A percentile compares a stretch with the other conserved stretches of the same genome.
Conservation (phyloP, 2,888 invertebrate genomes). For the Tachina lurida region DNA sequence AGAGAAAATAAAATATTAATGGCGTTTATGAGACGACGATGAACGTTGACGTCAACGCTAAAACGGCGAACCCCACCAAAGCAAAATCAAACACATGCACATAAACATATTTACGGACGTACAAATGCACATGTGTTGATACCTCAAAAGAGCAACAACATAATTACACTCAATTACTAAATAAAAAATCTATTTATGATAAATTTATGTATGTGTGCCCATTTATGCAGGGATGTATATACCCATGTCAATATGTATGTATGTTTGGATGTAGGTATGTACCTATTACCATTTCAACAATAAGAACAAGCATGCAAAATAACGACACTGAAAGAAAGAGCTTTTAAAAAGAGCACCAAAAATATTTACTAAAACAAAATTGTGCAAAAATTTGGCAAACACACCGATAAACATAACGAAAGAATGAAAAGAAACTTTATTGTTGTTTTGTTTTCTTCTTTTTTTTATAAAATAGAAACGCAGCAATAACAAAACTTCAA, state of each 20-base stretch:
- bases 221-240: too few relatives aligned
- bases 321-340: not conserved
- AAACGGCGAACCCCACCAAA: slow-evolving; percentile 47
- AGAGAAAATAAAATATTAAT: slow-evolving; percentile 52
- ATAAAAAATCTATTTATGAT: slow-evolving; percentile 55
- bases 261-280: too few relatives aligned
- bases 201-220: not conserved
- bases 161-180: slow-evolving; percentile 51
- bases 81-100: slow-evolving; percentile 26
- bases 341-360: slow-evolving; percentile 29
- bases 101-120: not conserved
- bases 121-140: not conserved
- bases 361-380: slow-evolving; percentile 41
- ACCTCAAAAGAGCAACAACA: slow-evolving; percentile 48
- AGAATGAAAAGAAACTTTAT: slow-evolving; percentile 5
- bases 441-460: not conserved
- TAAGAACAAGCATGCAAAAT: not conserved
- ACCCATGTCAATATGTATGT: too few relatives aligned
- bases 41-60: slow-evolving; percentile 60
- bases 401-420: slow-evolving; percentile 12
- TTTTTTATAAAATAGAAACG: slow-evolving; percentile 38
- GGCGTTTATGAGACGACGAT: slow-evolving; percentile 62
- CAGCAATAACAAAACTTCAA: slow-evolving; percentile 22
- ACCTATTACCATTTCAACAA: slow-evolving; percentile 22
- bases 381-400: slow-evolving; percentile 59